Conservation (phyloP, 2,113 vertebrate genomes). For the Diadophis punctatus region DNA sequence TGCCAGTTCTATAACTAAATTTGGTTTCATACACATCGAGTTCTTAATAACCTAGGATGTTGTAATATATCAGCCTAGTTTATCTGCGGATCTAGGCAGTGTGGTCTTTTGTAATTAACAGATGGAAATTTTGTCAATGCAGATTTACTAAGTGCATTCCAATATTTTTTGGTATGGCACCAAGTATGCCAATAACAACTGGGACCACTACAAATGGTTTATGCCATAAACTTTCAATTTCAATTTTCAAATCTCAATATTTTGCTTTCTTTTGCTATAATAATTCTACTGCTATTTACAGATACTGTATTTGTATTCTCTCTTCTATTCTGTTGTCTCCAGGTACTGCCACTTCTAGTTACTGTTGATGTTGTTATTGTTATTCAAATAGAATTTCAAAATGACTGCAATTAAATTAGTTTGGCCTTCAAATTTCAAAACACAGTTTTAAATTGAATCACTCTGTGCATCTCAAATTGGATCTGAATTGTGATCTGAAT, state of each 20-base stretch:
- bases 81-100: not conserved
- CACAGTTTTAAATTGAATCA: not conserved
- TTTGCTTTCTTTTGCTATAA: not conserved
- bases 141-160: not conserved
- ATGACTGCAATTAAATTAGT: not conserved
- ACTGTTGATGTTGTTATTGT: not conserved
- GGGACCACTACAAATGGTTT: not conserved
- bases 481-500: not conserved
- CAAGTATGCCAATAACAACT: not conserved
- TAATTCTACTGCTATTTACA: not conserved
- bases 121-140: not conserved
- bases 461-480: not conserved
- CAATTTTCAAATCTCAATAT: not conserved
- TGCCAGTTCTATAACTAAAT: not conserved
- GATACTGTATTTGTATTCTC: not conserved
- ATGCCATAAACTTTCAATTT: not conserved
- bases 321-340: not conserved
- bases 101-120: not conserved
- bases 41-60: not conserved
- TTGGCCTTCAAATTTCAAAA: not conserved
- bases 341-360: not conserved
- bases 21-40: not conserved
- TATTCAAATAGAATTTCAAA: not conserved
- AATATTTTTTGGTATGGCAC: not conserved
- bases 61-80: not conserved